These are phyloP conservation scores for Anguilla anguilla DNA, from an alignment of 2,797 vertebrate genomes.

Conservation along the genomic window DNA sequence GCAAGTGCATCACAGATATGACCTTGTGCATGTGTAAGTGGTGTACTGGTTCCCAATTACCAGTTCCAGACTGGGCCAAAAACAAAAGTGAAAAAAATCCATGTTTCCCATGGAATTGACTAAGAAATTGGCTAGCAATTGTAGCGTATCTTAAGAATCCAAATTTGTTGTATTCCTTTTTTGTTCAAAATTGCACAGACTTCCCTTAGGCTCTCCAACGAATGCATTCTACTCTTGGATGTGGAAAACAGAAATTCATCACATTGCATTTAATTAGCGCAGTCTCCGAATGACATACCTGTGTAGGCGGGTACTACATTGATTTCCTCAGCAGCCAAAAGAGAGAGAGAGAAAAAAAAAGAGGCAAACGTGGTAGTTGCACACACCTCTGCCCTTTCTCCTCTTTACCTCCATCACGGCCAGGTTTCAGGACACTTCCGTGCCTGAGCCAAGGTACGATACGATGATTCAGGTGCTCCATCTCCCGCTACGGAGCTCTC, in stretches of 20 bases:
- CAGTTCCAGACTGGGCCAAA: too few species aligned
- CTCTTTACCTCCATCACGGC: constrained; percentile 18
- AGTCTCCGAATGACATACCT: neutral
- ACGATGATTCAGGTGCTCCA: constrained; percentile 24
- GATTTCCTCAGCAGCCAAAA: constrained; percentile 2
- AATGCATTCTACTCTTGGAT: neutral
- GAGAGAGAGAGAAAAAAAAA: neutral
- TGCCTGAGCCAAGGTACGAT: neutral
- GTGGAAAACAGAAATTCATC: neutral
- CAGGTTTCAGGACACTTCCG: constrained; percentile 13
- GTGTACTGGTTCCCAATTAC: too few species aligned
- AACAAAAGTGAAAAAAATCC: too few species aligned
- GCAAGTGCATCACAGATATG: too few species aligned
- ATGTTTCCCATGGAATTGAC: too few species aligned
- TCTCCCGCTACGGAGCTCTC: constrained; percentile 24
- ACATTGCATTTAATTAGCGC: neutral
- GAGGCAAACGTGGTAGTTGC: constrained; percentile 5
- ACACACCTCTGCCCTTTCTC: constrained; percentile 17
- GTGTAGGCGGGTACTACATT: neutral
- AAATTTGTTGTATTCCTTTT: neutral
- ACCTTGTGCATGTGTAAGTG: too few species aligned
- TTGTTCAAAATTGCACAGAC: neutral
- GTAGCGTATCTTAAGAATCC: too few species aligned
- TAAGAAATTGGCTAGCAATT: too few species aligned
- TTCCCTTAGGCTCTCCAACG: neutral